A percentile compares a stretch with the other conserved stretches of the same genome.
Conservation (phyloP, 37 sponge, comb jelly and placozoan genomes). For the Lycopodina hypogea region DNA sequence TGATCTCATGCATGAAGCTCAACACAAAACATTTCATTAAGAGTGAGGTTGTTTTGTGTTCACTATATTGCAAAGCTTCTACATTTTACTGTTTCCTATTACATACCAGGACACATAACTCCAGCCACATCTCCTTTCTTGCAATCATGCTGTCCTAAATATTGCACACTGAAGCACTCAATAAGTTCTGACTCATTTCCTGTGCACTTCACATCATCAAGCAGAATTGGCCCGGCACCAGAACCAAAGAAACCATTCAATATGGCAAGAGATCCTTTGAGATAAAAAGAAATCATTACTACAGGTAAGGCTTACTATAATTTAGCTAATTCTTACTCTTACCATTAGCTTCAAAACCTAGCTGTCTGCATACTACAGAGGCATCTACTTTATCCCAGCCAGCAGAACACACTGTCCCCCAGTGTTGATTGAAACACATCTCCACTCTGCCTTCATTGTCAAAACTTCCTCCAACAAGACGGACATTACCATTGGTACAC, state of each 20-base stretch:
- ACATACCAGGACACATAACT: constrained; percentile 39
- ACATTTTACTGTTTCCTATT: neutral
- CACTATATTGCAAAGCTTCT: neutral
- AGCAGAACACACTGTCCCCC: constrained; percentile 38
- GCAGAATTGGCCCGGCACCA: constrained; percentile 15
- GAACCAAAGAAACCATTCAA: constrained; percentile 12
- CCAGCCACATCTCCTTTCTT: constrained; percentile 25
- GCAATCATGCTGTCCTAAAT: constrained; percentile 25
- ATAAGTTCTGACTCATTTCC: constrained; percentile 20
- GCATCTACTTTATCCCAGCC: constrained; percentile 20
- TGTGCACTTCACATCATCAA: constrained; percentile 18
- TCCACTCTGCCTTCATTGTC: constrained; percentile 41
- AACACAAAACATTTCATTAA: neutral
- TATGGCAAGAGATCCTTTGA: constrained; percentile 16
- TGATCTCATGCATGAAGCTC: neutral
- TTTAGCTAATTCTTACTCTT: neutral
- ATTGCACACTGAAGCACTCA: constrained; percentile 1
- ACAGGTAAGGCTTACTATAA: no score
- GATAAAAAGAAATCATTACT: neutral
- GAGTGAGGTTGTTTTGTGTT: neutral
- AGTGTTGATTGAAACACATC: constrained; percentile 16
- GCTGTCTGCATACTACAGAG: constrained; percentile 30
- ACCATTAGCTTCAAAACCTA: constrained; percentile 22
- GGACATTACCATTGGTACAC: constrained; percentile 23
- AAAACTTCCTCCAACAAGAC: constrained; percentile 18